Base-by-base conservation (phyloP, 2,888 invertebrate genomes). In the Calliphora vomitoria region DNA sequence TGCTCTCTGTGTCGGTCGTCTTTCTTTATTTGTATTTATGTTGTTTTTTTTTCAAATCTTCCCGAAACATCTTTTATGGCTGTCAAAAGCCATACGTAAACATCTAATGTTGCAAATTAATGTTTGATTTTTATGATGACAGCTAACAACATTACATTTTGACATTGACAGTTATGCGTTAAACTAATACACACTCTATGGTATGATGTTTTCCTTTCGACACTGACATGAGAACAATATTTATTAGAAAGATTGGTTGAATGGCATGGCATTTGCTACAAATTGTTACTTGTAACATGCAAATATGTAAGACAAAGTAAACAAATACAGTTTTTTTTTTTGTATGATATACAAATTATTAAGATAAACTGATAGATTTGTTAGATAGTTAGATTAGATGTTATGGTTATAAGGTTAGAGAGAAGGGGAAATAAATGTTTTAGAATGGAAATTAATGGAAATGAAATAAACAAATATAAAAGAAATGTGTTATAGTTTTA, bases 81-180 rank as follows among this genome's bases (percentile, higher is more conserved):
- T 76, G 68, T 69, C 47, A 68, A 74, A 75, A 82, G 68, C 38
- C 44, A 66, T 44, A 44, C 72, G 18, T 74, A 50, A 81, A 82
- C 71, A 58, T 69, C 58, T 58, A 79, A 72, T 66, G 38, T 66
- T 79, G 84, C 79, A 79, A 68, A 74, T 80, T 68, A 58, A 84
- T 84, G 47, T 62, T 80, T 75, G 82, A 86, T 86, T 86, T 82
- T 79, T 84, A 87, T 84, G 84, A 87, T 84, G 87, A 87, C 87
- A 87, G 82, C 81, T 66, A 64, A 81, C 78, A 82, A 78, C 68
- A 74, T 81, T 81, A 66, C 69, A 69, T 87, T 87, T 84, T 87
- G 84, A 87, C 84, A 84, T 87, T 87, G 87, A 87, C 87, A 87
- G 81, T 83, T 81, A 81, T 82, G 44, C 84, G 84, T 87, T 84